These are phyloP conservation scores for Eurystomus glaucurus DNA, from an alignment of 2,797 vertebrate species.

Conservation along the genomic window DNA sequence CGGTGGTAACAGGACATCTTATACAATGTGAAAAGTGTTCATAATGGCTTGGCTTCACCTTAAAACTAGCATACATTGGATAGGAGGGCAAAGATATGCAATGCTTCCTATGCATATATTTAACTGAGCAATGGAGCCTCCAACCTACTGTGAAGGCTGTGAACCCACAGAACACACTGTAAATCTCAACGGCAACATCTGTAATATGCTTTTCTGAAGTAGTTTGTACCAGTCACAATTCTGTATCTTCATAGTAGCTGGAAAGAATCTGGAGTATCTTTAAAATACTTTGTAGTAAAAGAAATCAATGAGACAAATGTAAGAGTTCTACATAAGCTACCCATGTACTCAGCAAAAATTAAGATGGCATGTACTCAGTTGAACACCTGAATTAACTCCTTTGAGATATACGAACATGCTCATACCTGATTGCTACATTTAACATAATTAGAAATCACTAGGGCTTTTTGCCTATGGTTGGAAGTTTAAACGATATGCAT, in stretches of 20 bases:
- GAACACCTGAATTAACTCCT: background rate
- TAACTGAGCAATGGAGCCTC: background rate
- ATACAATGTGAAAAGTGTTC: background rate
- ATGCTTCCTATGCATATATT: background rate
- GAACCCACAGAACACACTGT: background rate
- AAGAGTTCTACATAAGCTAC: background rate
- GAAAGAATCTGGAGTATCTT: background rate
- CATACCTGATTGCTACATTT: background rate
- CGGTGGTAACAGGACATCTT: background rate
- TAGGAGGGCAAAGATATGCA: background rate
- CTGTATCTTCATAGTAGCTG: background rate
- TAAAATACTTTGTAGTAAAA: background rate
- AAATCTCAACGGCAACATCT: background rate
- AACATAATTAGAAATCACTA: background rate
- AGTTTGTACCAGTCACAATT: background rate
- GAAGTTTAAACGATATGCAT: background rate
- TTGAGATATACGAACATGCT: background rate
- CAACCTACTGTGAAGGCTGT: background rate
- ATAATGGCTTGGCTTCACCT: background rate
- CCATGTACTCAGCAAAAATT: background rate
- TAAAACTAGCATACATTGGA: accelerated
- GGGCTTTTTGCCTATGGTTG: background rate
- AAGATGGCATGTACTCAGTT: background rate
- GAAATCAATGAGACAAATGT: background rate
- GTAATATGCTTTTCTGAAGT: background rate